These are phyloP conservation scores for Cancer borealis DNA, from an alignment of 2,888 invertebrate species.

Conservation along the genomic window DNA sequence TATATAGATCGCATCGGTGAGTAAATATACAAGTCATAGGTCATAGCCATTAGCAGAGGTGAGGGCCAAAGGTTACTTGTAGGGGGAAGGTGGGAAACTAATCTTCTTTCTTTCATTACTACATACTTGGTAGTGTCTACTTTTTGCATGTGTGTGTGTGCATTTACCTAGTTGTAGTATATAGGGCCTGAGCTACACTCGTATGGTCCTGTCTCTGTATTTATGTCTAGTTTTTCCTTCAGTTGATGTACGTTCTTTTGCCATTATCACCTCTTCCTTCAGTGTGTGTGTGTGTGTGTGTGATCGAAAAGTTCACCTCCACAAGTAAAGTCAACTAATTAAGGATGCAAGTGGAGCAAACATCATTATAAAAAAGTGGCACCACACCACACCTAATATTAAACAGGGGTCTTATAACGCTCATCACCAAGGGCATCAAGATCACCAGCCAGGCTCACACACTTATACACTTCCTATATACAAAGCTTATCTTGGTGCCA, in stretches of 20 bases:
- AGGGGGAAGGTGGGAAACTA: neutral
- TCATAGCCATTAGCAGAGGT: neutral
- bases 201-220: neutral
- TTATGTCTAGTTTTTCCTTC: neutral
- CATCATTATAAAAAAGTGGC: neutral
- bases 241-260: too few species aligned
- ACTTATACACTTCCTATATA: neutral
- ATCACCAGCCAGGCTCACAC: neutral
- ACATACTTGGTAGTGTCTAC: neutral
- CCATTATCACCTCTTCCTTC: too few species aligned
- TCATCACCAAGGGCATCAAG: neutral
- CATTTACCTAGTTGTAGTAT: too few species aligned
- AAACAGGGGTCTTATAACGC: neutral
- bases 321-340: neutral
- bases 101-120: neutral
- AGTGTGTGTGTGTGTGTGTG: constrained; percentile 41
- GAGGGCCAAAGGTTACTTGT: neutral
- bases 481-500: neutral
- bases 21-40: neutral
- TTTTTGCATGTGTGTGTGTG: neutral
- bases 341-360: neutral
- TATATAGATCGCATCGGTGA: neutral
- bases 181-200: too few species aligned
- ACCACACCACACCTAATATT: neutral
- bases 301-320: constrained; percentile 1